A percentile compares a stretch with the other conserved stretches of the same genome.
Evolutionary conservation across 2,797 vertebrate genomes (phyloP).

Genomic region (Gymnothorax reevesii): DNA sequence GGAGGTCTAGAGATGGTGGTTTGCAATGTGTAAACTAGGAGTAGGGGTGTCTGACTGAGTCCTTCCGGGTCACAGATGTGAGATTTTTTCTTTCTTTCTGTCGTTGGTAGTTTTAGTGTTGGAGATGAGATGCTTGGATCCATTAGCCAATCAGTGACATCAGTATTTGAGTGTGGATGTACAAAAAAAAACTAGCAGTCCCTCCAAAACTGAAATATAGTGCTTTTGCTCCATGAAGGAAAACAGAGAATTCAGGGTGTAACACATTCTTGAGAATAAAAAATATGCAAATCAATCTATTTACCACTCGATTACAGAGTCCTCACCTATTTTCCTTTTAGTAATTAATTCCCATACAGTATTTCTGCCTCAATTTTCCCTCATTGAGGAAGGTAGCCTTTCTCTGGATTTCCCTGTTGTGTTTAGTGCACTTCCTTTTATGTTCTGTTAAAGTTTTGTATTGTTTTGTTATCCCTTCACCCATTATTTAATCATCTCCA

Average conservation of each 20-base stretch:
- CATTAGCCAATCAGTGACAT: neutral
- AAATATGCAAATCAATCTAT: conserved; percentile 2
- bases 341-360: too few species aligned
- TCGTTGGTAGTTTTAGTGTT: too few species aligned
- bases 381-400: too few species aligned
- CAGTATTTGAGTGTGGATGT: neutral
- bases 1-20: neutral
- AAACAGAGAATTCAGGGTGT: neutral
- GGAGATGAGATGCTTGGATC: neutral
- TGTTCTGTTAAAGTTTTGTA: too few species aligned
- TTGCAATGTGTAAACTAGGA: neutral
- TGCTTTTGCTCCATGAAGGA: neutral
- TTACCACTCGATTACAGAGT: neutral
- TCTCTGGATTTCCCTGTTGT: too few species aligned
- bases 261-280: neutral
- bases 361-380: too few species aligned
- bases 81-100: too few species aligned
- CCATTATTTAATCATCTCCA: too few species aligned
- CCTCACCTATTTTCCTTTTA: too few species aligned
- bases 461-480: too few species aligned
- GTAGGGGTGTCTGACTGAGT: neutral
- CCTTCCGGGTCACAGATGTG: too few species aligned
- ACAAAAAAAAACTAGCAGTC: neutral
- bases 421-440: too few species aligned
- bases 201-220: neutral